These are phyloP conservation scores for Dolichopus griseipennis DNA, from an alignment of 2,888 invertebrate species.

Conservation along the genomic window DNA sequence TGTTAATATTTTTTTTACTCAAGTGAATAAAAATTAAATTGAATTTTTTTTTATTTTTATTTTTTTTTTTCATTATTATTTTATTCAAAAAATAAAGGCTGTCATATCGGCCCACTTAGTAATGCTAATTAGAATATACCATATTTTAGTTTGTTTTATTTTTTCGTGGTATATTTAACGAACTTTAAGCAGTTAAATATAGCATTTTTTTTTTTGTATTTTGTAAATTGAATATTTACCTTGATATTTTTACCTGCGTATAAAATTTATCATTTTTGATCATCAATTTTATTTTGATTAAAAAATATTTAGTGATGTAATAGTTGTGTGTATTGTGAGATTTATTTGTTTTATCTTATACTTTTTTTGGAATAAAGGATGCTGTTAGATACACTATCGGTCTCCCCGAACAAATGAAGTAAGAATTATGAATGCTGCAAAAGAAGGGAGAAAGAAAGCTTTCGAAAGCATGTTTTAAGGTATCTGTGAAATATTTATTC, in stretches of 20 bases:
- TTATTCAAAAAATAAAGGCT: neutral
- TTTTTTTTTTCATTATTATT: neutral
- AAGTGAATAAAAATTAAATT: neutral
- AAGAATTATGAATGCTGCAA: too few species aligned
- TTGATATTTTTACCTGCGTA: neutral
- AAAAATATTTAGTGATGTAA: too few species aligned
- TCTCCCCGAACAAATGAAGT: too few species aligned
- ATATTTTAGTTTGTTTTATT: neutral
- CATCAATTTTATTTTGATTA: too few species aligned
- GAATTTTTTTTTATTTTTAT: neutral
- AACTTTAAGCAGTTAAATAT: neutral
- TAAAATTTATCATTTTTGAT: neutral
- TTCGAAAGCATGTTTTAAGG: too few species aligned
- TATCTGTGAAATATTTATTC: too few species aligned
- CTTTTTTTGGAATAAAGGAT: too few species aligned
- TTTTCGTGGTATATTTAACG: too few species aligned
- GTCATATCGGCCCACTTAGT: conserved; percentile 10
- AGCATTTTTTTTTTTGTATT: neutral
- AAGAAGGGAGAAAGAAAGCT: too few species aligned
- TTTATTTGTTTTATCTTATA: too few species aligned
- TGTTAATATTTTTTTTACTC: neutral
- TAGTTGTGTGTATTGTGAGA: too few species aligned
- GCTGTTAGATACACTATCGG: too few species aligned
- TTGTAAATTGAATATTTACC: neutral
- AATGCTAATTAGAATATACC: conserved; percentile 9